Evolutionary conservation across 1,140 invertebrate species (phyloP).

Genomic region (Bombus affinis): DNA sequence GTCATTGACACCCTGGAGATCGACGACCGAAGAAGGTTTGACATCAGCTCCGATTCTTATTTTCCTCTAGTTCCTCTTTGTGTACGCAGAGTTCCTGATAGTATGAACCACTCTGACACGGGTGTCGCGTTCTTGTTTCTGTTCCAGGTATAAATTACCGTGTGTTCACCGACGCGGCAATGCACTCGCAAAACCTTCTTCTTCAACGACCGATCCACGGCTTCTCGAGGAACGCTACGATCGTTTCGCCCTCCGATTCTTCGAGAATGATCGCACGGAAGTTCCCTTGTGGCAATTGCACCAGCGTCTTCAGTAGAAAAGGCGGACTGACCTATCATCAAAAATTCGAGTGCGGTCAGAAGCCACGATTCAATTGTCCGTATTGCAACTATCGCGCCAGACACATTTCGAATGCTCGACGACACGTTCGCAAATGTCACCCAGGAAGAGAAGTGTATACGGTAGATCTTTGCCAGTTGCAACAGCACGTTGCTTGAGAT

Average conservation of each 20-base stretch:
- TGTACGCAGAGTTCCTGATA: slow-evolving; percentile 1
- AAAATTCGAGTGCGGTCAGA: slow-evolving; percentile 86
- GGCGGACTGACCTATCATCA: slow-evolving; percentile 83
- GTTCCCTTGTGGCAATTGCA: slow-evolving; percentile 60
- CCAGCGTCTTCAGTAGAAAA: slow-evolving; percentile 63
- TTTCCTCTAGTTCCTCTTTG: slow-evolving; percentile 11
- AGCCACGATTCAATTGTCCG: slow-evolving; percentile 85
- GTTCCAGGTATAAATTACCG: slow-evolving; percentile 59
- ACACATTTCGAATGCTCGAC: slow-evolving; percentile 68
- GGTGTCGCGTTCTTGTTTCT: slow-evolving; percentile 51
- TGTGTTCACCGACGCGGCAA: neutral
- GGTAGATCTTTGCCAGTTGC: slow-evolving; percentile 51
- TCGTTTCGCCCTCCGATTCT: neutral
- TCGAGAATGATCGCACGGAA: neutral
- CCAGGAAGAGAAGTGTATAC: slow-evolving; percentile 83
- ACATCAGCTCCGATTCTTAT: slow-evolving; percentile 6
- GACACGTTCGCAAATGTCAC: slow-evolving; percentile 84
- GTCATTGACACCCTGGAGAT: neutral
- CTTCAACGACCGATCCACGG: neutral
- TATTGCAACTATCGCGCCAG: slow-evolving; percentile 76
- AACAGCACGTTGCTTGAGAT: slow-evolving; percentile 30
- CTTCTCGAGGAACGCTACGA: no score
- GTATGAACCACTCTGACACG: slow-evolving; percentile 43
- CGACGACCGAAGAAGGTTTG: slow-evolving; percentile 49
- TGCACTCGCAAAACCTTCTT: slow-evolving; percentile 1